Evolutionary conservation across 2,113 vertebrate genomes (phyloP).

Genomic region (Scolopax mira): DNA sequence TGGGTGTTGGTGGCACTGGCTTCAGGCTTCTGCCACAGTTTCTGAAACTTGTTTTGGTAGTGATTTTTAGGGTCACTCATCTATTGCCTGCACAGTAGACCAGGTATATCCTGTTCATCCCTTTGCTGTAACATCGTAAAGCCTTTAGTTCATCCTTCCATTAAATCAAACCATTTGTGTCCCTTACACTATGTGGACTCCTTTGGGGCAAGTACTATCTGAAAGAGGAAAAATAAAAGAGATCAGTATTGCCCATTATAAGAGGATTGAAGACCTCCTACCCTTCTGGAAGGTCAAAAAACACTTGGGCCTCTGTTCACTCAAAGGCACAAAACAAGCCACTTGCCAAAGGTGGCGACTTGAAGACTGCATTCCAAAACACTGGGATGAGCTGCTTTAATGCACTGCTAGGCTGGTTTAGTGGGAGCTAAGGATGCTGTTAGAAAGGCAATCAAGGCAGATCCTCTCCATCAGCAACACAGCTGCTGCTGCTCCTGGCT

Average conservation of each 20-base stretch:
- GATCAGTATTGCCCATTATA: neutral
- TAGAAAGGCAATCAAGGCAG: neutral
- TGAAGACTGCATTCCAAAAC: neutral
- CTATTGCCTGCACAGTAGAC: neutral
- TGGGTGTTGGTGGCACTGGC: neutral
- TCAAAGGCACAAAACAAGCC: neutral
- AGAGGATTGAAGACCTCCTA: neutral
- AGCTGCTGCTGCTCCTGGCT: neutral
- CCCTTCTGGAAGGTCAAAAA: neutral
- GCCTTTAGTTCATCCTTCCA: neutral
- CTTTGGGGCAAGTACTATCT: neutral
- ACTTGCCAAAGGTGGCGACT: neutral
- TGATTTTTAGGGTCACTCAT: neutral
- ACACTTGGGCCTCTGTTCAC: neutral
- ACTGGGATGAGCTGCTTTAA: accelerated
- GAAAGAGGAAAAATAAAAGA: neutral
- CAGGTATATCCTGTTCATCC: neutral
- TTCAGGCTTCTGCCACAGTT: neutral
- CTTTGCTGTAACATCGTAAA: neutral
- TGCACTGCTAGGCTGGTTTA: neutral
- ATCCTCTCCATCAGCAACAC: neutral
- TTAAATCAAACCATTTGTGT: neutral
- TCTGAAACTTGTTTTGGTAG: neutral
- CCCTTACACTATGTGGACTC: neutral
- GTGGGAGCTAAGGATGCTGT: neutral